These are phyloP conservation scores for Andrena fulva DNA, from an alignment of 2,888 invertebrate genomes.

Conservation along the genomic window DNA sequence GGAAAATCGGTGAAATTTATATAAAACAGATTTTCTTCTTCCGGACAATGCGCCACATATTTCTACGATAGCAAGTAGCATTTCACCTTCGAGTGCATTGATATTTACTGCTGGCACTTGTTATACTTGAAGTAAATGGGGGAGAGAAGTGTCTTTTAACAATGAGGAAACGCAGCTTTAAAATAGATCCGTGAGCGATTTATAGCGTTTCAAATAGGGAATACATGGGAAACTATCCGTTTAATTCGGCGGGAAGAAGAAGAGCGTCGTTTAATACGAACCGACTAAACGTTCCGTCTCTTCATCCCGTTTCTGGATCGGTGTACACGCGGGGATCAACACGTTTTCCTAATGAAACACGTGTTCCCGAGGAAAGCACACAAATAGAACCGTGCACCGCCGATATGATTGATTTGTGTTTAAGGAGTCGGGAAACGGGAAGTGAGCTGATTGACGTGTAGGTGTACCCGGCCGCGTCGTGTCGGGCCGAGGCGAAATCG, in stretches of 20 bases:
- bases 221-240: no score
- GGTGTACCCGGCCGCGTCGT: constrained; percentile 24
- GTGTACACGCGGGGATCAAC: constrained; percentile 19
- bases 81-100: no score
- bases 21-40: no score
- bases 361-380: constrained; percentile 47
- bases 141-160: no score
- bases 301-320: not conserved
- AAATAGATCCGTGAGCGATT: no score
- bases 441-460: constrained; percentile 52
- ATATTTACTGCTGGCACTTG: no score
- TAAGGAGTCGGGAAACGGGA: constrained; percentile 65
- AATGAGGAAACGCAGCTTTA: no score
- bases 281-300: not conserved
- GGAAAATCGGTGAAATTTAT: no score
- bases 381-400: constrained; percentile 45
- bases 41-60: no score
- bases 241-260: not conserved
- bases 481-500: constrained; percentile 14
- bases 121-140: no score
- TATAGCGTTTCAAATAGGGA: no score
- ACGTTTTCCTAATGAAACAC: constrained; percentile 51
- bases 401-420: constrained; percentile 70
- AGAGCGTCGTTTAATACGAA: not conserved
- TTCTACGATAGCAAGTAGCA: no score